phyloP scores from a whole-genome alignment of 1,140 invertebrate genomes.

The Drosophila lowei region DNA sequence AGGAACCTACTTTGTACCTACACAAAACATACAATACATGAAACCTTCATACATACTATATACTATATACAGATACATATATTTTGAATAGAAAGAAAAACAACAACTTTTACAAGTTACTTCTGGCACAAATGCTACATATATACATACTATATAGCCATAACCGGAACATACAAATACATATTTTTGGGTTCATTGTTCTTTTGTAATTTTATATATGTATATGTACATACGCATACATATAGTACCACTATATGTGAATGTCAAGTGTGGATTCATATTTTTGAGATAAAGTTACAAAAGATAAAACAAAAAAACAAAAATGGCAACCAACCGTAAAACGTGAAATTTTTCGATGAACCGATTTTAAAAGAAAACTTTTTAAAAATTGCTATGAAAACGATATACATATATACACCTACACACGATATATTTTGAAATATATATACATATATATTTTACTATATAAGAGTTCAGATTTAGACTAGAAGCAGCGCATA shows the following conservation, averaged over 20 bases:
- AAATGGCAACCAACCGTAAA: constrained; percentile 20
- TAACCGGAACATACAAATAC: constrained; percentile 27
- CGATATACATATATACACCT: constrained; percentile 15
- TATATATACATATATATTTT: constrained; percentile 55
- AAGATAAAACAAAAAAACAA: constrained; percentile 1
- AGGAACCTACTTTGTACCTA: constrained; percentile 73
- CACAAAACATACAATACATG: constrained; percentile 35
- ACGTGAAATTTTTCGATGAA: constrained; percentile 63
- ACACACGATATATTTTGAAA: constrained; percentile 40
- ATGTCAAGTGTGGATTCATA: constrained; percentile 66
- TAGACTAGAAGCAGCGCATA: constrained; percentile 52
- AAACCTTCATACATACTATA: constrained; percentile 43
- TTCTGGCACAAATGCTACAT: constrained; percentile 22
- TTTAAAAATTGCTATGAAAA: constrained; percentile 49
- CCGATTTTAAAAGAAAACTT: constrained; percentile 57
- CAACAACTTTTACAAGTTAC: constrained; percentile 64
- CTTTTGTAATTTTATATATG: constrained; percentile 74
- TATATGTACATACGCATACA: constrained; percentile 29
- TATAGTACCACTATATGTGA: constrained; percentile 22
- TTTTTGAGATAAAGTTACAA: constrained; percentile 69
- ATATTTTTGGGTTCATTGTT: constrained; percentile 62
- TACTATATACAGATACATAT: constrained; percentile 48
- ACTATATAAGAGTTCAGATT: constrained; percentile 46
- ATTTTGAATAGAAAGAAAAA: constrained; percentile 67
- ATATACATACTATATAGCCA: constrained; percentile 2